phyloP scores from a whole-genome alignment of 2,888 invertebrate genomes.

The Octonoba sinensis region DNA sequence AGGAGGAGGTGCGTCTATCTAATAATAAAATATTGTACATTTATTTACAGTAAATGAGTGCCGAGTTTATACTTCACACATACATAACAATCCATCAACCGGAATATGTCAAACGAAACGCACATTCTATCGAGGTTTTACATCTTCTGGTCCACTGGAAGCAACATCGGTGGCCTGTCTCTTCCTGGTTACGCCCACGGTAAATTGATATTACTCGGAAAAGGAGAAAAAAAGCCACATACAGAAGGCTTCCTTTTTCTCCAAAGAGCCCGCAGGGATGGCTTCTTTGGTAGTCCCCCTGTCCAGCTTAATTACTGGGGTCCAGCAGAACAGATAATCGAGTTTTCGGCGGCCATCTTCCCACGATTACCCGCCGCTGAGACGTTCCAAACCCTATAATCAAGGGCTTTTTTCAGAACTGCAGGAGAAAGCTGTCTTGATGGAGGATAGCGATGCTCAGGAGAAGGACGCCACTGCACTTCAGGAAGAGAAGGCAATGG shows the following conservation, averaged over 20 bases:
- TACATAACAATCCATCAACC: too few relatives aligned
- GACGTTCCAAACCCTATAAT: slow-evolving; percentile 51
- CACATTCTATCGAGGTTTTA: too few relatives aligned
- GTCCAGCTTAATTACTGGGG: slow-evolving; percentile 53
- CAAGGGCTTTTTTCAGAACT: slow-evolving; percentile 37
- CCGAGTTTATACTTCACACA: too few relatives aligned
- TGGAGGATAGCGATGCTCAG: neutral
- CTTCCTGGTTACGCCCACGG: slow-evolving; percentile 14
- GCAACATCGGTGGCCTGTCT: slow-evolving; percentile 7
- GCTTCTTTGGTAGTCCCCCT: slow-evolving; percentile 26
- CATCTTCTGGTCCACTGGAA: too few relatives aligned
- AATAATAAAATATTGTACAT: too few relatives aligned
- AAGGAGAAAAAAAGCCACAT: neutral
- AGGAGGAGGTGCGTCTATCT: too few relatives aligned
- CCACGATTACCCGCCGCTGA: slow-evolving; percentile 56
- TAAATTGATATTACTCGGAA: slow-evolving; percentile 1
- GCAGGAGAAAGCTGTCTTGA: neutral
- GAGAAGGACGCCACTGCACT: neutral
- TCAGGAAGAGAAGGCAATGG: neutral
- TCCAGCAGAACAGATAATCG: slow-evolving; percentile 49
- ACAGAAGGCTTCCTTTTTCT: slow-evolving; percentile 13
- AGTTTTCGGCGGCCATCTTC: slow-evolving; percentile 54
- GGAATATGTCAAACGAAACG: too few relatives aligned
- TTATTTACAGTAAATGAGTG: too few relatives aligned
- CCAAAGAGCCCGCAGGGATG: slow-evolving; percentile 1